Evolutionary conservation across 2,797 vertebrate species (phyloP).

Genomic region (Denticeps clupeoides): DNA sequence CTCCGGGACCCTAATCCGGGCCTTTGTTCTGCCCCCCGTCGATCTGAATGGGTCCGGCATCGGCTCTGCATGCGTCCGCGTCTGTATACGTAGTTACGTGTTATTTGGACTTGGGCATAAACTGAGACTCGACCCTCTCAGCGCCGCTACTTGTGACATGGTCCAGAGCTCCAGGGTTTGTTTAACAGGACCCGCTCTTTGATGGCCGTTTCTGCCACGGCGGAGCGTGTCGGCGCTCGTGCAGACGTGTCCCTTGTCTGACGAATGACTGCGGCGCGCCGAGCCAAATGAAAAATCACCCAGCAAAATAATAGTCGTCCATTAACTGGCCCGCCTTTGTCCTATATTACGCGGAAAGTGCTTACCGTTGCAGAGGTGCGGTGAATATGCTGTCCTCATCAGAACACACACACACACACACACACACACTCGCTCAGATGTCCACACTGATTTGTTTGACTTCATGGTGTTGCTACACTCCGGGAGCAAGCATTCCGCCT

Average conservation of each 20-base stretch:
- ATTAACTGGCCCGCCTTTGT: not conserved
- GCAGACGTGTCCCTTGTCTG: conserved; percentile 22
- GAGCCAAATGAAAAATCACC: conserved; percentile 3
- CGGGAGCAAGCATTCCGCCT: conserved; percentile 4
- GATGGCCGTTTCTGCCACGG: conserved; percentile 21
- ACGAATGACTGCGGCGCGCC: conserved; percentile 5
- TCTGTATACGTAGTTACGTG: not conserved
- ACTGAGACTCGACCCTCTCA: too few species aligned
- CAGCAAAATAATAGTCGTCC: not conserved
- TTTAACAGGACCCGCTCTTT: conserved; percentile 20
- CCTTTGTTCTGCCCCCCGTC: too few species aligned
- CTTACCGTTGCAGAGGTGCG: conserved; percentile 17
- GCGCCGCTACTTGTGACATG: conserved; percentile 10
- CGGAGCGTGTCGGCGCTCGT: conserved; percentile 22
- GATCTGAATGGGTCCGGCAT: too few species aligned
- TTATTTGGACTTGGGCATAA: too few species aligned
- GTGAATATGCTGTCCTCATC: not conserved
- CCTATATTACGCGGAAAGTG: not conserved
- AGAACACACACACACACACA: too few species aligned
- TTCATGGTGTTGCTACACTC: conserved; percentile 6
- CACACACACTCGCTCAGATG: too few species aligned
- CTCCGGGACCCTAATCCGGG: too few species aligned
- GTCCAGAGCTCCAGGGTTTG: conserved; percentile 21
- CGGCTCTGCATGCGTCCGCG: too few species aligned
- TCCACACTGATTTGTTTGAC: not conserved